Base-by-base conservation (phyloP, 2,113 vertebrate genomes). In the Pedionomus torquatus region DNA sequence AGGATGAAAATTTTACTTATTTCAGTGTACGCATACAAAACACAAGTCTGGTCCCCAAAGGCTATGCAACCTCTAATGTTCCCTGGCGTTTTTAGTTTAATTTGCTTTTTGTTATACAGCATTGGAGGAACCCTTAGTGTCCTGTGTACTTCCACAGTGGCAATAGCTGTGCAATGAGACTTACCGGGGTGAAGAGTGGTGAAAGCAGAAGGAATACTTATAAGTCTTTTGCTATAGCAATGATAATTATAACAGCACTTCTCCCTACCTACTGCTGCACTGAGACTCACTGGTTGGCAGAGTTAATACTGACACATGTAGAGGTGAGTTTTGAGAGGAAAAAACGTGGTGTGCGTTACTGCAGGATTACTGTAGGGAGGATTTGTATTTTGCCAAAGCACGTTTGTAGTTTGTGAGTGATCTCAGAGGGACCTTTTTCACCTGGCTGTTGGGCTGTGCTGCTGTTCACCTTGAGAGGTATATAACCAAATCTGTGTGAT, bases 291-390 rank as follows among this genome's bases (percentile, higher is more conserved):
- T 81, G 5, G 0, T 66, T 91, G 63, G 18, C 12, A 1, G 2
- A n/a, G 11, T 63, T 78, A 61, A 15, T 79, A 10, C n/a, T 41
- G 24, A 23, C 20, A 5, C 35, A 7, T 0, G 6, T 0, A 57
- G 37, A 84, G 11, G 11, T 30, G 39, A 63, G 39, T 37, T 48
- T 70, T 57, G 43, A 65, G 72, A 71, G 35, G 33, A 30, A 17
- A 48, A 65, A 75, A 35, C 1, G 6, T 18, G 21, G 1, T 58
- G 8, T n/a, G 7, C 0, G 0, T 61, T 91, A 33, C 7, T 41
- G 21, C 63, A 68, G 43, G 64, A 26, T 82, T 48, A 82, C 17
- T 71, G 92, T 52, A 57, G 39, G 44, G n/a, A 72, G 57, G 31
- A 44, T 78, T 33, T 69, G 8, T 68, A 0, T 87, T 95, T 90